Conservation (phyloP, 2,797 vertebrate species). For the Rhabdophis nuchalis region DNA sequence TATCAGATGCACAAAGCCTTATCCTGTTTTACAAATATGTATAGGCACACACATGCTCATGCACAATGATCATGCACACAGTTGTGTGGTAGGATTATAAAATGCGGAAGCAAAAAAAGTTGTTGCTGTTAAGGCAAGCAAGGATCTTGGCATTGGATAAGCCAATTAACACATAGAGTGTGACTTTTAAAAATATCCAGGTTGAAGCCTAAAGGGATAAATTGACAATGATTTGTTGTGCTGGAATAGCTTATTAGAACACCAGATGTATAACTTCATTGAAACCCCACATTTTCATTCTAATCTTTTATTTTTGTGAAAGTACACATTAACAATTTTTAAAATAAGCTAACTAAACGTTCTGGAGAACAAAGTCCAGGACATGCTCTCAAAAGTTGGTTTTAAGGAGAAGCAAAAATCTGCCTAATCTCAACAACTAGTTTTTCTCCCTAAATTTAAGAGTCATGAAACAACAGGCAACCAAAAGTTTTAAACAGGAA, state of each 20-base stretch:
- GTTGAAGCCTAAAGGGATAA: neutral
- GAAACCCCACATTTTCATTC: neutral
- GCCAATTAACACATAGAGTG: neutral
- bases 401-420: neutral
- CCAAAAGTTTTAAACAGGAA: neutral
- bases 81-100: neutral
- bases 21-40: neutral
- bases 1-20: neutral
- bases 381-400: neutral
- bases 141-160: neutral
- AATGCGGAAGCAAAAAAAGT: neutral
- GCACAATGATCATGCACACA: neutral
- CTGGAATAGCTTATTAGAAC: neutral
- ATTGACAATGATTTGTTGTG: neutral
- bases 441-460: neutral
- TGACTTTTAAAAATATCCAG: neutral
- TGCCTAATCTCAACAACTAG: neutral
- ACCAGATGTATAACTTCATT: neutral
- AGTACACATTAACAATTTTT: neutral
- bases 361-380: neutral
- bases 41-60: neutral
- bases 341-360: neutral
- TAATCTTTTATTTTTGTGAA: neutral
- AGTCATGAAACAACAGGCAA: neutral
- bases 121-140: neutral